These are phyloP conservation scores for Chionoecetes opilio DNA, from an alignment of 1,140 invertebrate species.

Conservation along the genomic window DNA sequence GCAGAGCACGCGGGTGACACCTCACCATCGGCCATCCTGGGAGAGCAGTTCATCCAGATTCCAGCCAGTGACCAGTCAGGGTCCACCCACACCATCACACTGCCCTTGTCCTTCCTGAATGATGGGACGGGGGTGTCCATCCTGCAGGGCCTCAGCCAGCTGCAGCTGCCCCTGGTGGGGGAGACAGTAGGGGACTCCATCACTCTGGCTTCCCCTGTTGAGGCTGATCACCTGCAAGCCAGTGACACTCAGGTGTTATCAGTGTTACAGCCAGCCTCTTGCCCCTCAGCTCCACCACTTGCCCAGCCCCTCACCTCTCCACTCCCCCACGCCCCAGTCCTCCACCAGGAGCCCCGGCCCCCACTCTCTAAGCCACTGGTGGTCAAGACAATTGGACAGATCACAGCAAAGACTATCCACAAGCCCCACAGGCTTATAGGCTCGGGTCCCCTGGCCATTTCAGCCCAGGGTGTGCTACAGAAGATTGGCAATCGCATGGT, in stretches of 20 bases:
- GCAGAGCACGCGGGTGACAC: slow-evolving; percentile 52
- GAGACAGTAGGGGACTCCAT: slow-evolving; percentile 61
- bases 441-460: slow-evolving; percentile 78
- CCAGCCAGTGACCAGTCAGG: slow-evolving; percentile 73
- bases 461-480: slow-evolving; percentile 79
- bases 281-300: neutral
- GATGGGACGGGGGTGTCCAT: slow-evolving; percentile 73
- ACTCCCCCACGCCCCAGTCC: neutral
- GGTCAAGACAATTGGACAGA: slow-evolving; percentile 40
- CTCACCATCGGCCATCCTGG: slow-evolving; percentile 56
- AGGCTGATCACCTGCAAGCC: slow-evolving; percentile 45
- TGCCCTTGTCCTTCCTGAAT: slow-evolving; percentile 76
- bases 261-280: slow-evolving; percentile 58
- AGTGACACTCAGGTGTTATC: slow-evolving; percentile 59
- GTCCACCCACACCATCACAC: slow-evolving; percentile 72
- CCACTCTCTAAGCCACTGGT: slow-evolving; percentile 40
- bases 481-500: slow-evolving; percentile 79
- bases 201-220: slow-evolving; percentile 61
- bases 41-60: slow-evolving; percentile 76
- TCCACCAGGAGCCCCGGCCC: slow-evolving; percentile 35
- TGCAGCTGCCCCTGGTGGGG: slow-evolving; percentile 68
- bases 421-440: slow-evolving; percentile 74
- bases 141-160: slow-evolving; percentile 70
- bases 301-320: neutral
- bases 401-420: slow-evolving; percentile 36